phyloP scores from a whole-genome alignment of 1,140 invertebrate species.

The Pseudomyrmex cubaensis region DNA sequence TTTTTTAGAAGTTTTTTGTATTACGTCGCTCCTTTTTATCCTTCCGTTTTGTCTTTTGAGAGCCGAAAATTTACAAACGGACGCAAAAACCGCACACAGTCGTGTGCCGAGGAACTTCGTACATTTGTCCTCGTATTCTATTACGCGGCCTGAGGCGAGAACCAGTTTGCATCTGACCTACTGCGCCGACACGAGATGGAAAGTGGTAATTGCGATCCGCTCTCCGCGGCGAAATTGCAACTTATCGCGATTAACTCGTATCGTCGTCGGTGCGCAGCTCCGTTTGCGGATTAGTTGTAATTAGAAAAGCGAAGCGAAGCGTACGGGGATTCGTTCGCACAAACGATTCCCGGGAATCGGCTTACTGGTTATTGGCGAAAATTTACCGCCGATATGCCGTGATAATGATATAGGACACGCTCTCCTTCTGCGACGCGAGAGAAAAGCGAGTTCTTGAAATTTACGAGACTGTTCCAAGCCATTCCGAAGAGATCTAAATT shows the following conservation, averaged over 20 bases:
- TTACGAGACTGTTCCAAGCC: neutral
- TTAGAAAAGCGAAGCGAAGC: conserved; percentile 3
- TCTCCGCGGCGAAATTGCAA: conserved; percentile 58
- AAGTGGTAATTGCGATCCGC: conserved; percentile 60
- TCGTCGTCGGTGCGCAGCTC: conserved; percentile 3
- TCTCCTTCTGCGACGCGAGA: neutral
- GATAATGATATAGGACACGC: conserved; percentile 1
- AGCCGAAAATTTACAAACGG: conserved; percentile 3
- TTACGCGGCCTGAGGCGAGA: conserved; percentile 55
- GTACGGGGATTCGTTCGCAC: neutral
- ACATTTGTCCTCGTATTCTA: conserved; percentile 60
- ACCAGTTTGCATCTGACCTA: conserved; percentile 62
- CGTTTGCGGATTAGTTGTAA: conserved; percentile 50
- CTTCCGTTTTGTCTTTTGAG: neutral
- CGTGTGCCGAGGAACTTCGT: conserved; percentile 20
- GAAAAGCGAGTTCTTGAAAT: conserved; percentile 11
- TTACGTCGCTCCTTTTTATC: neutral
- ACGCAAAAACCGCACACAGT: conserved; percentile 9
- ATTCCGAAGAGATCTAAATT: neutral
- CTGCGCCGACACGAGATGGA: conserved; percentile 60
- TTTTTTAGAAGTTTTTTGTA: neutral
- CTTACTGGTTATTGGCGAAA: neutral
- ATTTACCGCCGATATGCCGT: neutral
- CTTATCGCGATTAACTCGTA: conserved; percentile 60
- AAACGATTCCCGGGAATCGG: neutral